Conservation (phyloP, 2,888 invertebrate species). For the Drosophila sordidapex region DNA sequence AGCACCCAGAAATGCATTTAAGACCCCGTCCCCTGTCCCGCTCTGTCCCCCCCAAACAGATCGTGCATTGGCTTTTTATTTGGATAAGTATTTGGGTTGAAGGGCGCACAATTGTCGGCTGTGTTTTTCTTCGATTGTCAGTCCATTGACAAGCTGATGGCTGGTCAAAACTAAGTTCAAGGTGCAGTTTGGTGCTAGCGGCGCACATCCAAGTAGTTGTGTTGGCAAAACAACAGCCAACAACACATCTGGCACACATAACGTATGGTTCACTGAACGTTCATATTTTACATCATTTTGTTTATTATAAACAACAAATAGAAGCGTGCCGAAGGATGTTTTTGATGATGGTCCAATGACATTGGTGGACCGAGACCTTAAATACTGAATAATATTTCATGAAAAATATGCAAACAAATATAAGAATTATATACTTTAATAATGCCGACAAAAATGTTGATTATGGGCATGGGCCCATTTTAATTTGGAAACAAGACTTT, state of each 20-base stretch:
- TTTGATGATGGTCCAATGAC: neutral
- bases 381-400: neutral
- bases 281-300: conserved; percentile 11
- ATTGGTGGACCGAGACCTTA: neutral
- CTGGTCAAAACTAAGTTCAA: conserved; percentile 66
- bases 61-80: conserved; percentile 56
- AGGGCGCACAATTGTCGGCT: conserved; percentile 49
- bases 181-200: conserved; percentile 36
- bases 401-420: neutral
- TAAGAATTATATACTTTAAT: neutral
- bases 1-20: conserved; percentile 50
- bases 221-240: conserved; percentile 22
- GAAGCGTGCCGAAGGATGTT: conserved; percentile 3
- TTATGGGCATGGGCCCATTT: neutral
- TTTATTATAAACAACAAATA: conserved; percentile 8
- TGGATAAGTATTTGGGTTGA: conserved; percentile 57
- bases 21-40: neutral
- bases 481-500: neutral
- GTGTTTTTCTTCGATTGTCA: conserved; percentile 60
- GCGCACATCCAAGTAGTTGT: conserved; percentile 22
- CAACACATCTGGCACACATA: conserved; percentile 31
- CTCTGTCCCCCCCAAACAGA: neutral
- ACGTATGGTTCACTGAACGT: conserved; percentile 26
- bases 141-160: conserved; percentile 57
- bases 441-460: neutral